Evolutionary conservation across 2,888 invertebrate genomes (phyloP).

Genomic region (Phalera bucephala): DNA sequence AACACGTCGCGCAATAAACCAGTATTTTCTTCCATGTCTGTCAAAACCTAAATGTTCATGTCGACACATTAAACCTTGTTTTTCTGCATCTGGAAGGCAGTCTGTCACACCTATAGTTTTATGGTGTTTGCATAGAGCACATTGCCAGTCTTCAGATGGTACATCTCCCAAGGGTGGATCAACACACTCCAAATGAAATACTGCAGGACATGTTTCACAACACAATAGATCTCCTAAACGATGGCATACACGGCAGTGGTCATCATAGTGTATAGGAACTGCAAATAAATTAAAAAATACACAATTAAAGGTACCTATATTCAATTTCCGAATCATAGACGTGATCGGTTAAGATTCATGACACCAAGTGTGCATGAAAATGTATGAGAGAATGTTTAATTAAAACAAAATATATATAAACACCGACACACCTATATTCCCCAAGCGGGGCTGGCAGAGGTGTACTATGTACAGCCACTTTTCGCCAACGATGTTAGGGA

Average conservation of each 20-base stretch:
- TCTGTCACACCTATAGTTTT: slow-evolving; percentile 96
- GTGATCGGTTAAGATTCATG: no score
- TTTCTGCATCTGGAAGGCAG: slow-evolving; percentile 95
- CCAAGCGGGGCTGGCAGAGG: no score
- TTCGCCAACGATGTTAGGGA: no score
- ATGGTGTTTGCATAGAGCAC: slow-evolving; percentile 95
- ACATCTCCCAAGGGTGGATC: slow-evolving; percentile 97
- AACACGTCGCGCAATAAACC: slow-evolving; percentile 96
- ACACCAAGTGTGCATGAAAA: no score
- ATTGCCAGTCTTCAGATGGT: slow-evolving; percentile 99
- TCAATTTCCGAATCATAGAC: no score
- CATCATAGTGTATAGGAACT: slow-evolving; percentile 95
- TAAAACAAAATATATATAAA: no score
- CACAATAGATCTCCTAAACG: slow-evolving; percentile 96
- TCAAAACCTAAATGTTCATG: slow-evolving; percentile 98
- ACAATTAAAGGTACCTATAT: not conserved
- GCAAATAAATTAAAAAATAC: slow-evolving; percentile 28
- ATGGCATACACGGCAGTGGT: slow-evolving; percentile 96
- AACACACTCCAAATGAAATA: slow-evolving; percentile 98
- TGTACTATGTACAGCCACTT: no score
- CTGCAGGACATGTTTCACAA: slow-evolving; percentile 99
- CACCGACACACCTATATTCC: no score
- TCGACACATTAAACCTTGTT: slow-evolving; percentile 94
- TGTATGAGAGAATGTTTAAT: no score
- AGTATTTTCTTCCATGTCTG: slow-evolving; percentile 98